These are phyloP conservation scores for Euleptes europaea DNA, from an alignment of 2,113 vertebrate genomes.

Conservation along the genomic window DNA sequence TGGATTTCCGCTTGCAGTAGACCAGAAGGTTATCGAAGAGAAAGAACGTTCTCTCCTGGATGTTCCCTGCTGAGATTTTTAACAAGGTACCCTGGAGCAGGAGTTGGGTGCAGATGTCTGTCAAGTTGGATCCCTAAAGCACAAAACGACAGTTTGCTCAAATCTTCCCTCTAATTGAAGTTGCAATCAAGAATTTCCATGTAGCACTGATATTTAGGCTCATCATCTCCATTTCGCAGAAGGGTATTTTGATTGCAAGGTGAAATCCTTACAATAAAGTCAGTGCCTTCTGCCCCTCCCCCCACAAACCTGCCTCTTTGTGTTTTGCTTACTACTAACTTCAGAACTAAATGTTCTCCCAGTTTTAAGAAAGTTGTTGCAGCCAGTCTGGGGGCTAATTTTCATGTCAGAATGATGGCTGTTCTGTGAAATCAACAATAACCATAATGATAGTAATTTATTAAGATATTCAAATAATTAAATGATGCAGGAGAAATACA, in stretches of 20 bases:
- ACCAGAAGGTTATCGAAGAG: conserved; percentile 98
- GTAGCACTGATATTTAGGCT: background rate
- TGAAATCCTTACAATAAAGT: background rate
- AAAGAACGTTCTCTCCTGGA: conserved; percentile 97
- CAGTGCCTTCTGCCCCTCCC: background rate
- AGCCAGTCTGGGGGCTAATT: background rate
- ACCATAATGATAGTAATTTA: too few species aligned
- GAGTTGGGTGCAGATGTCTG: conserved; percentile 95
- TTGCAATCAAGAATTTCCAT: conserved; percentile 13
- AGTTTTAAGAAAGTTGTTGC: background rate
- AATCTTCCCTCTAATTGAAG: background rate
- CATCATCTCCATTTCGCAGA: conserved; percentile 4
- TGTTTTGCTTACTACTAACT: background rate
- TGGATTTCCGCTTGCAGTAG: conserved; percentile 98
- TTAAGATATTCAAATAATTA: background rate
- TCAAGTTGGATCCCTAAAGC: conserved; percentile 93
- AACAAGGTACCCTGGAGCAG: conserved; percentile 93
- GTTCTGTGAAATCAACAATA: background rate
- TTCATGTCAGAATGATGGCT: background rate
- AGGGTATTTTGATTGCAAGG: background rate
- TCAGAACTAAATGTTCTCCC: background rate
- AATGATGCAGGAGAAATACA: background rate
- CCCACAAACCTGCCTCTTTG: background rate
- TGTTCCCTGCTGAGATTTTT: conserved; percentile 98
- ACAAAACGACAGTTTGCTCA: conserved; percentile 2